Conservation (phyloP, 2,797 vertebrate genomes). For the Tympanoctomys barrerae region DNA sequence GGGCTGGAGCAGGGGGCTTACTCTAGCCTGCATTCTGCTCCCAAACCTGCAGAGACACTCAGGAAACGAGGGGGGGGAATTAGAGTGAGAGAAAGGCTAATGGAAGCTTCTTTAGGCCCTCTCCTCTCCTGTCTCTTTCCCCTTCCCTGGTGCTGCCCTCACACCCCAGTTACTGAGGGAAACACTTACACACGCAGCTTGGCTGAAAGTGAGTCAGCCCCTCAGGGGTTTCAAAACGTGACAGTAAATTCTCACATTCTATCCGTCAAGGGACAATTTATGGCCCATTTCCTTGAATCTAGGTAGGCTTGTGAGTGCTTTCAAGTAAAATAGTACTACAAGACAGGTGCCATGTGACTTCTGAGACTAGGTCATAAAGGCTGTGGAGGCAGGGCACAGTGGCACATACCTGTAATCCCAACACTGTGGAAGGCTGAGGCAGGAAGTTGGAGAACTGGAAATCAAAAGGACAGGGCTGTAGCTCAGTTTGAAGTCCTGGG, state of each 20-base stretch:
- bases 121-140: not conserved
- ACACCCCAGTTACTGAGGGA: not conserved
- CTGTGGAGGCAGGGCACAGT: not conserved
- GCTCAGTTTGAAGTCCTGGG: not conserved
- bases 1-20: not conserved
- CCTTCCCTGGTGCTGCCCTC: not conserved
- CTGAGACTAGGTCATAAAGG: not conserved
- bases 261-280: not conserved
- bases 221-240: not conserved
- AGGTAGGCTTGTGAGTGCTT: not conserved
- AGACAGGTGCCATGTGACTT: not conserved
- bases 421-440: not conserved
- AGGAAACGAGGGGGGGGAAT: slow-evolving; percentile 16
- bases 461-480: not conserved
- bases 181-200: not conserved
- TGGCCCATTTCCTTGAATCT: not conserved
- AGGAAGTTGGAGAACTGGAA: not conserved
- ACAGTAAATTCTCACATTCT: not conserved
- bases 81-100: not conserved
- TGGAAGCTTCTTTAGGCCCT: not conserved
- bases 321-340: not conserved
- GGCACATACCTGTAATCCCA: not conserved
- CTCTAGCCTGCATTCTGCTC: not conserved
- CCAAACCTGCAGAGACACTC: not conserved
- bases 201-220: not conserved